Evolutionary conservation across 2,113 vertebrate genomes (phyloP), one percentile per base, ranked within the genome.

Genomic region (Picathartes gymnocephalus): DNA sequence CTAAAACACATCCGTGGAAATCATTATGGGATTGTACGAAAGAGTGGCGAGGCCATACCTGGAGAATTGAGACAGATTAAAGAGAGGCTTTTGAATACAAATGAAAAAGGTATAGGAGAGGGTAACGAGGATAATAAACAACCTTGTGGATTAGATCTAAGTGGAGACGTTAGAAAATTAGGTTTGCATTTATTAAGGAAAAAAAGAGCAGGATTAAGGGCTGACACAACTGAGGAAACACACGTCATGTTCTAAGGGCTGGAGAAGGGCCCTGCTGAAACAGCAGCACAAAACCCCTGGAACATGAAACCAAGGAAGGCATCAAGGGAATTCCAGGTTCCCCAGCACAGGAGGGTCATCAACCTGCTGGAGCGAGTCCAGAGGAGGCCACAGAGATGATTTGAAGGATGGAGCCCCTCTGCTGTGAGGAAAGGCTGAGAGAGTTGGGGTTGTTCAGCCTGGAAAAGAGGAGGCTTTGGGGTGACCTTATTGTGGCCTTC

Each of bases 111-210:
- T 89, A 28, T 50, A 53, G 71, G 39, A 73, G 88, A 96, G 92
- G 74, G 68, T 95, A 86, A 92, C 71, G 22, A 79, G 92, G 94
- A 86, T 92, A 94, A 96, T 96, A 94, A 94, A 91, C 93, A 84
- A 92, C 73, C 86, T 44, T 14, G n/a, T 81, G 88, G 95, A 91
- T 95, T 96, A 94, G 84, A 95, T 93, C 95, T 90, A 94, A 96
- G 96, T 87, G 90, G 95, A 91, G 92, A 91, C 3, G 9, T 95
- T 90, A 37, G 90, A 42, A 96, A 96, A 95, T 94, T 39, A 95
- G 81, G 92, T 91, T 95, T 95, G 94, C 86, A 39, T 95, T 89
- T 95, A 76, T 93, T 92, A 50, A 50, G 42, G 58, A 48, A 44
- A 57, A 44, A 64, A 53, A 47, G 23, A 90, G 33, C 18, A 35